A percentile compares a stretch with the other conserved stretches of the same genome.
These are phyloP conservation scores for Drosophila sulfurigaster DNA, from an alignment of 1,140 invertebrate species.

Conservation along the genomic window DNA sequence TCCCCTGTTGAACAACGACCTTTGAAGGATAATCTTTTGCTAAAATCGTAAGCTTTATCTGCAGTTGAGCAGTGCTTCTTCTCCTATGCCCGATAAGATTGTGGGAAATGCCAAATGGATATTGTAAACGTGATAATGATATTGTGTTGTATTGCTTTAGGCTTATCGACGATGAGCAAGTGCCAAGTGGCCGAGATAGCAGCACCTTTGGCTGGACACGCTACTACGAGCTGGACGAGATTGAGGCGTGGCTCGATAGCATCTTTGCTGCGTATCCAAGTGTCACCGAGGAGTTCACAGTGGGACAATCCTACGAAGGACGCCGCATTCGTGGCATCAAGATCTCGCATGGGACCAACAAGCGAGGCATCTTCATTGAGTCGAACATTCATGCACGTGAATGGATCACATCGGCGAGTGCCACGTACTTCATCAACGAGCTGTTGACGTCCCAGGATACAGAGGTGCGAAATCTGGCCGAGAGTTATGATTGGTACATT, in stretches of 20 bases:
- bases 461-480: slow-evolving; percentile 79
- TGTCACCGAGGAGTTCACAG: slow-evolving; percentile 70
- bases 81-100: slow-evolving; percentile 33
- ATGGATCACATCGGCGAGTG: slow-evolving; percentile 87
- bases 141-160: slow-evolving; percentile 32
- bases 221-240: slow-evolving; percentile 85
- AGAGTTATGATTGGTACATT: slow-evolving; percentile 88
- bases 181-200: slow-evolving; percentile 47
- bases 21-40: background rate
- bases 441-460: slow-evolving; percentile 79
- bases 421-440: slow-evolving; percentile 87
- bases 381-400: slow-evolving; percentile 86
- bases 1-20: too few relatives aligned
- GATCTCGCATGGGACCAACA: slow-evolving; percentile 86
- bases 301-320: slow-evolving; percentile 86
- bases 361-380: slow-evolving; percentile 86
- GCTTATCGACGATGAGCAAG: slow-evolving; percentile 74
- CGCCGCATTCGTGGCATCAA: slow-evolving; percentile 87
- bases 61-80: background rate
- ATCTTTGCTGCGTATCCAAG: slow-evolving; percentile 76
- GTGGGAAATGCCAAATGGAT: slow-evolving; percentile 24
- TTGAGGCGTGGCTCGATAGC: slow-evolving; percentile 85
- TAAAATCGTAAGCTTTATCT: background rate
- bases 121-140: slow-evolving; percentile 45
- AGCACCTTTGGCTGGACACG: slow-evolving; percentile 82